These are phyloP conservation scores for Atta cephalotes DNA, from an alignment of 1,140 invertebrate species.

Conservation along the genomic window DNA sequence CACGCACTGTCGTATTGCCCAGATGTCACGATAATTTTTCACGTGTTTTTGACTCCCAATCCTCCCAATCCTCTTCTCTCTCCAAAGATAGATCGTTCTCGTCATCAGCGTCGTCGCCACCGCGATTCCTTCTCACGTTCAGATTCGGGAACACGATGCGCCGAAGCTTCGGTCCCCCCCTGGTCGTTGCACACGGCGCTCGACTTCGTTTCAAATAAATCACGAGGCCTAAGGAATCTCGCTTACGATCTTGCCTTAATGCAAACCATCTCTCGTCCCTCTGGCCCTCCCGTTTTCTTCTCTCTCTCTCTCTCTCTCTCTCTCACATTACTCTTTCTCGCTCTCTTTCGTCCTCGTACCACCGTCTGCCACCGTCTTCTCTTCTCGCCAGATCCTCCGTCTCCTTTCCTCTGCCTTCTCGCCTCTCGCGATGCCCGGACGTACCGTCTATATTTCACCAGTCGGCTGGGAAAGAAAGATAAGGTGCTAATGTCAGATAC, in stretches of 20 bases:
- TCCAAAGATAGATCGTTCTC: conserved; percentile 60
- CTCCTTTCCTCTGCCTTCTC: conserved; percentile 27
- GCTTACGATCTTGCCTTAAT: conserved; percentile 68
- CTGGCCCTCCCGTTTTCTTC: background rate
- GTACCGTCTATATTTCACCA: conserved; percentile 72
- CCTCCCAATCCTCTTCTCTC: conserved; percentile 56
- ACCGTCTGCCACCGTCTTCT: conserved; percentile 39
- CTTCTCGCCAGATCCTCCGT: background rate
- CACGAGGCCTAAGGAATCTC: conserved; percentile 73
- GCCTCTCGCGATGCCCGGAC: conserved; percentile 41
- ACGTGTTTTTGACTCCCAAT: conserved; percentile 62
- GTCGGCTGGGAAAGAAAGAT: conserved; percentile 76
- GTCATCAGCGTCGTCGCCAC: conserved; percentile 18
- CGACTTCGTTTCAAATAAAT: conserved; percentile 71
- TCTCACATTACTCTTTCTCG: background rate
- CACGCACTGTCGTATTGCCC: conserved; percentile 62
- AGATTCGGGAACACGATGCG: conserved; percentile 34
- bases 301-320: background rate
- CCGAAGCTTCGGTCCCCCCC: conserved; percentile 49
- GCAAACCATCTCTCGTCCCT: conserved; percentile 65
- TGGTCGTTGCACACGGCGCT: conserved; percentile 56
- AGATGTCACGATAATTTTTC: conserved; percentile 71
- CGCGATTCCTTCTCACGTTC: conserved; percentile 55
- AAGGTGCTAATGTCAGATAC: conserved; percentile 80
- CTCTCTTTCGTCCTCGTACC: background rate